Conservation (phyloP, 2,888 invertebrate genomes). For the Eudasyphora cyanicolor region DNA sequence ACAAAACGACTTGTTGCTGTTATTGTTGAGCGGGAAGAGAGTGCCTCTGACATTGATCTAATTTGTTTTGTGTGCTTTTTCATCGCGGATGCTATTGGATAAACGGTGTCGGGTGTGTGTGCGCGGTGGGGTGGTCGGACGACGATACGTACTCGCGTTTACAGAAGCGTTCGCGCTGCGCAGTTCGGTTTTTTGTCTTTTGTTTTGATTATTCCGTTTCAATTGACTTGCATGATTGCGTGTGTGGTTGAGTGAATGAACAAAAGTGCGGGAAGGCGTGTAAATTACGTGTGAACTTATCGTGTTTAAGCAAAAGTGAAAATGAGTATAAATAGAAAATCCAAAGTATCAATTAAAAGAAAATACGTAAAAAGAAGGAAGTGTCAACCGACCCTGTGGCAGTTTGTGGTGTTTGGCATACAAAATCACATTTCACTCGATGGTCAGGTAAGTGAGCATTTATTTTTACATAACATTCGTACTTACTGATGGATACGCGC, state of each 20-base stretch:
- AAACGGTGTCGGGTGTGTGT: neutral
- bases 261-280: neutral
- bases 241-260: neutral
- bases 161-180: no score
- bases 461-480: no score
- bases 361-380: neutral
- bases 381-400: neutral
- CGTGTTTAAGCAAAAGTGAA: neutral
- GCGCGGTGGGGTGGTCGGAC: neutral
- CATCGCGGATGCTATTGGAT: neutral
- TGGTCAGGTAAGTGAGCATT: no score
- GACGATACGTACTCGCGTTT: no score
- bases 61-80: neutral
- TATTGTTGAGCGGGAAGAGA: neutral
- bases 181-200: neutral
- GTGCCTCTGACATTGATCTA: neutral
- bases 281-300: no score
- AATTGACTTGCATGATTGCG: neutral
- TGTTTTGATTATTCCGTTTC: slow-evolving; percentile 1
- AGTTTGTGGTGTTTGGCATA: neutral
- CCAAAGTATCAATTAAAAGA: neutral
- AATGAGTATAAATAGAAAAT: neutral
- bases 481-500: no score
- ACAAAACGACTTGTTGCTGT: neutral
- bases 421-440: no score